Conservation (phyloP, 2,888 invertebrate species). For the Euplexia lucipara region DNA sequence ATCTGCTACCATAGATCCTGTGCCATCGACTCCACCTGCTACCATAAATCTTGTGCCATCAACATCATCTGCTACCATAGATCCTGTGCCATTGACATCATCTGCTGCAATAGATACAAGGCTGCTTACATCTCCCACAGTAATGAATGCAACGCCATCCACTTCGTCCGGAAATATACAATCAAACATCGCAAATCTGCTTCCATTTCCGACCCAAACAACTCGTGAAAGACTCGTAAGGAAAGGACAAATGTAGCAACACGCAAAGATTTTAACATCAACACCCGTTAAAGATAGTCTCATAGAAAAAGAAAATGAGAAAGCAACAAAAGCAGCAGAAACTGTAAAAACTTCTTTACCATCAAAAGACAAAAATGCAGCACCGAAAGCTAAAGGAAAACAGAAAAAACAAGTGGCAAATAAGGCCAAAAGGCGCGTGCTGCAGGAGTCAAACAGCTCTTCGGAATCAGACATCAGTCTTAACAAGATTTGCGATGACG, state of each 20-base stretch:
- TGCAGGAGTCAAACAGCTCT: conserved; percentile 36
- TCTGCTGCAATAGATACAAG: not conserved
- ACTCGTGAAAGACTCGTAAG: not conserved
- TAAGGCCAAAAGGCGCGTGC: conserved; percentile 43
- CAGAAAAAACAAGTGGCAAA: conserved; percentile 17
- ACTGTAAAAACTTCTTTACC: not conserved
- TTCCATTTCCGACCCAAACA: not conserved
- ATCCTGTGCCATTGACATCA: not conserved
- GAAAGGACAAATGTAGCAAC: not conserved
- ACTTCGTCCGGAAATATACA: not conserved
- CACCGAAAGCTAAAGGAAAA: not conserved
- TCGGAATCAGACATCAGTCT: not conserved
- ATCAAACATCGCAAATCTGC: not conserved
- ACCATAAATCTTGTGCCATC: too few relatives aligned
- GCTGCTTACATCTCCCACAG: not conserved
- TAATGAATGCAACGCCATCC: conserved; percentile 2
- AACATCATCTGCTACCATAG: not conserved
- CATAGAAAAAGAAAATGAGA: not conserved
- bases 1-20: not conserved
- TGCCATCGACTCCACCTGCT: not conserved
- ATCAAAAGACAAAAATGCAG: not conserved
- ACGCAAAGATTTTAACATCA: not conserved
- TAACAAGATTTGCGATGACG: not conserved
- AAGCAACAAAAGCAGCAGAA: not conserved
- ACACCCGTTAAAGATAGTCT: not conserved